These are phyloP conservation scores for Paramormyrops hopkinsi DNA, from an alignment of 2,797 vertebrate genomes.

Conservation along the genomic window DNA sequence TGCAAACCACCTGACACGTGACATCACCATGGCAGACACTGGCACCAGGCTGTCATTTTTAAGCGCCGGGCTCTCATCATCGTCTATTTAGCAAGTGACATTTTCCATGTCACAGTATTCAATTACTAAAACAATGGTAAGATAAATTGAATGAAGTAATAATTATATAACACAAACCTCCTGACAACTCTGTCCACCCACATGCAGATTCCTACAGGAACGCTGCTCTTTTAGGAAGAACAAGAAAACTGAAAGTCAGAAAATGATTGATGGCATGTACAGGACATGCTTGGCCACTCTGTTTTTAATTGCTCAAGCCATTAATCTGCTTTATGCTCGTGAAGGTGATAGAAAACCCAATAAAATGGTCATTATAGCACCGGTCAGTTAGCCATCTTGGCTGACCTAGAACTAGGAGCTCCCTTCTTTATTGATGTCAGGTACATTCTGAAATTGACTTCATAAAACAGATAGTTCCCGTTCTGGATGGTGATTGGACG, in stretches of 20 bases:
- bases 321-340: constrained; percentile 12
- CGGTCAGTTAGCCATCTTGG: neutral
- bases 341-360: constrained; percentile 14
- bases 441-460: neutral
- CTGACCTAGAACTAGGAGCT: neutral
- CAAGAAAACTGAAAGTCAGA: neutral
- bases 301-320: constrained; percentile 13
- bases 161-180: constrained; percentile 9
- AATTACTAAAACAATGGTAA: constrained; percentile 14
- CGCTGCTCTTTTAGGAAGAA: neutral
- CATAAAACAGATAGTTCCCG: neutral
- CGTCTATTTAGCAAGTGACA: constrained; percentile 8
- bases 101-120: constrained; percentile 12
- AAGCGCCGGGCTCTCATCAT: constrained; percentile 3
- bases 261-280: constrained; percentile 13
- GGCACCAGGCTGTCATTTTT: constrained; percentile 1
- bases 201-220: constrained; percentile 52
- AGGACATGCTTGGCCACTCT: neutral
- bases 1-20: neutral
- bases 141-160: constrained; percentile 16
- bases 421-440: neutral
- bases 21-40: neutral
- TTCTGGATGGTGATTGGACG: neutral
- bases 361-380: neutral
- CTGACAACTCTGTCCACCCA: constrained; percentile 58